Conservation (phyloP, 2,888 invertebrate species). For the Melinaea marsaeus region DNA sequence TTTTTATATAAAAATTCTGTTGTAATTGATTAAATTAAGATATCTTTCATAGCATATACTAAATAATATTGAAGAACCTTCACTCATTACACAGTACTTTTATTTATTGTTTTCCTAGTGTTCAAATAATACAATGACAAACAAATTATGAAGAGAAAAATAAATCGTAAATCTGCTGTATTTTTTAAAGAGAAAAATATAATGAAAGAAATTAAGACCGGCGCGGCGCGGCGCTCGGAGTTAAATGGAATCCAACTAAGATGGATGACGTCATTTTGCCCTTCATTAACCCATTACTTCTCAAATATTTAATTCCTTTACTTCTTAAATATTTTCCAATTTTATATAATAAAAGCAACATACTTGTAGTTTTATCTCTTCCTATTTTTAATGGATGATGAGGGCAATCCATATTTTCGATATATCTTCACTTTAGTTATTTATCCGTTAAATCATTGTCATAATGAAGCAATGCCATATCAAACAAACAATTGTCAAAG, state of each 20-base stretch:
- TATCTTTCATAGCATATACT: slow-evolving; percentile 9
- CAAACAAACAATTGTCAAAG: too few species aligned
- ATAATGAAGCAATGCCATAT: too few species aligned
- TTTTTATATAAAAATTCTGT: too few species aligned
- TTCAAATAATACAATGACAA: slow-evolving; percentile 10
- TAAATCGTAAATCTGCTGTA: slow-evolving; percentile 28
- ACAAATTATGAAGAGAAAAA: slow-evolving; percentile 1
- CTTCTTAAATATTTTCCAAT: slow-evolving; percentile 26
- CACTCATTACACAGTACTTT: too few species aligned
- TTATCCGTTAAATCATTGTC: too few species aligned
- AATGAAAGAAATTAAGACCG: slow-evolving; percentile 65
- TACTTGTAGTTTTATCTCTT: neutral
- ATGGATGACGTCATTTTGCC: slow-evolving; percentile 70
- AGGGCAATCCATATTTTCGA: too few species aligned
- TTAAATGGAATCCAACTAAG: slow-evolving; percentile 69
- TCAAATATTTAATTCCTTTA: slow-evolving; percentile 54
- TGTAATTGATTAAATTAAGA: too few species aligned
- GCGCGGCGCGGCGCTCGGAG: slow-evolving; percentile 48
- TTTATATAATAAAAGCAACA: slow-evolving; percentile 8
- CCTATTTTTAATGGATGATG: too few species aligned
- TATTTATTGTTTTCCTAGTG: neutral
- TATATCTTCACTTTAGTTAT: too few species aligned
- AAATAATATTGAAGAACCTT: neutral
- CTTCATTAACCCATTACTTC: slow-evolving; percentile 69
- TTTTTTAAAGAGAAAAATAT: slow-evolving; percentile 41